Conservation (phyloP, 1,140 invertebrate genomes). For the Probaryconus sp. region DNA sequence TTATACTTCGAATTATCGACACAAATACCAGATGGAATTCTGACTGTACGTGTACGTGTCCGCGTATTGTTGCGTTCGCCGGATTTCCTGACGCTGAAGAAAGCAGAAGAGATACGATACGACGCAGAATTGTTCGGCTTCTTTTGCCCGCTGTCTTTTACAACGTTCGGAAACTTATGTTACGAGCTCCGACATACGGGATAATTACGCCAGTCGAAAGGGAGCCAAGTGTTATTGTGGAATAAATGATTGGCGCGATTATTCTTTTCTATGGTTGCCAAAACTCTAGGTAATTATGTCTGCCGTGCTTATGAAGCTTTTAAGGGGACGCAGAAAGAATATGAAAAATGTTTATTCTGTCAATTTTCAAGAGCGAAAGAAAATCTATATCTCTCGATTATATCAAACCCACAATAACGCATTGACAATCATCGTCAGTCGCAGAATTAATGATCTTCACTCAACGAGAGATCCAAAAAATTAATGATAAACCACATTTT, state of each 20-base stretch:
- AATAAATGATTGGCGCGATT: conserved; percentile 46
- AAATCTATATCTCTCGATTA: no score
- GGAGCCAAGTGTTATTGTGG: conserved; percentile 51
- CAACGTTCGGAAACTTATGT: conserved; percentile 33
- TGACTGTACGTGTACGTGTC: conserved; percentile 32
- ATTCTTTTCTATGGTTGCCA: conserved; percentile 37
- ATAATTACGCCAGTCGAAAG: conserved; percentile 46
- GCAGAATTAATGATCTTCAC: no score
- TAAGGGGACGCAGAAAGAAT: no score
- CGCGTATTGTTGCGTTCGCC: conserved; percentile 34
- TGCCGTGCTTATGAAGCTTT: conserved; percentile 21
- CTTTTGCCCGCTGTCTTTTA: conserved; percentile 38
- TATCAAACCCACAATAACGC: no score
- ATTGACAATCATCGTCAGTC: no score
- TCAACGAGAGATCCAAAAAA: no score
- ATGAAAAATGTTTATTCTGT: no score
- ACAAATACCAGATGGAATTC: conserved; percentile 74
- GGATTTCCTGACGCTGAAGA: conserved; percentile 50
- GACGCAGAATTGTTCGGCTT: conserved; percentile 41
- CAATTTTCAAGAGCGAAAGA: no score
- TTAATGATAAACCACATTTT: no score
- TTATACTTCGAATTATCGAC: conserved; percentile 73
- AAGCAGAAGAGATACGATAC: conserved; percentile 41
- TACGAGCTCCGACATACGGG: conserved; percentile 40
- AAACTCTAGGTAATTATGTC: conserved; percentile 47